These are phyloP conservation scores for Caradrina kadenii DNA, from an alignment of 2,888 invertebrate genomes.

Conservation along the genomic window DNA sequence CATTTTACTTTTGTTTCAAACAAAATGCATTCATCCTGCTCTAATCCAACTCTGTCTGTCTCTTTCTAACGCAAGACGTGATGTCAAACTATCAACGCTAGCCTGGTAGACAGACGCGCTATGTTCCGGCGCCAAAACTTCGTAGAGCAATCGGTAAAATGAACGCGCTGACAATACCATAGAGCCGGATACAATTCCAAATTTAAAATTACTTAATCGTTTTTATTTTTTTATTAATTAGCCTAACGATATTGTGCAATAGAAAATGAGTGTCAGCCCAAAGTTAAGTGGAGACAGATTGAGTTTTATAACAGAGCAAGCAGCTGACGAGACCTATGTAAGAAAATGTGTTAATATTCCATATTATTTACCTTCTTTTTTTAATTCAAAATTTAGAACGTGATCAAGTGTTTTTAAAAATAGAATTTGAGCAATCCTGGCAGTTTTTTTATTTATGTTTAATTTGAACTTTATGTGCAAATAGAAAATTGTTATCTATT, in stretches of 20 bases:
- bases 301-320: slow-evolving; percentile 38
- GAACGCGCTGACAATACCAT: slow-evolving; percentile 65
- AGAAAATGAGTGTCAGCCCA: slow-evolving; percentile 42
- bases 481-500: background rate
- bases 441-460: background rate
- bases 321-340: slow-evolving; percentile 41
- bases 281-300: slow-evolving; percentile 41
- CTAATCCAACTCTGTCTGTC: slow-evolving; percentile 69
- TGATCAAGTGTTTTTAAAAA: slow-evolving; percentile 36
- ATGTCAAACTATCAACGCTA: slow-evolving; percentile 71
- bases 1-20: slow-evolving; percentile 35
- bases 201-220: slow-evolving; percentile 45
- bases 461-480: background rate
- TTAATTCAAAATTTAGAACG: slow-evolving; percentile 10
- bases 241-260: slow-evolving; percentile 36
- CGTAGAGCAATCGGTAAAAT: slow-evolving; percentile 69
- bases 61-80: slow-evolving; percentile 68
- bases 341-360: slow-evolving; percentile 41
- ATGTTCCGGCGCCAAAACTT: slow-evolving; percentile 63
- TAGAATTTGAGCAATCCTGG: background rate
- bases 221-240: slow-evolving; percentile 38
- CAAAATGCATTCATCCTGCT: slow-evolving; percentile 65
- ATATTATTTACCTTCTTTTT: slow-evolving; percentile 16
- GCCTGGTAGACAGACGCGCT: slow-evolving; percentile 71
- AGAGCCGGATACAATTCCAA: slow-evolving; percentile 42